These are phyloP conservation scores for Phymatocera aterrima DNA, from an alignment of 2,888 invertebrate species.

Conservation along the genomic window DNA sequence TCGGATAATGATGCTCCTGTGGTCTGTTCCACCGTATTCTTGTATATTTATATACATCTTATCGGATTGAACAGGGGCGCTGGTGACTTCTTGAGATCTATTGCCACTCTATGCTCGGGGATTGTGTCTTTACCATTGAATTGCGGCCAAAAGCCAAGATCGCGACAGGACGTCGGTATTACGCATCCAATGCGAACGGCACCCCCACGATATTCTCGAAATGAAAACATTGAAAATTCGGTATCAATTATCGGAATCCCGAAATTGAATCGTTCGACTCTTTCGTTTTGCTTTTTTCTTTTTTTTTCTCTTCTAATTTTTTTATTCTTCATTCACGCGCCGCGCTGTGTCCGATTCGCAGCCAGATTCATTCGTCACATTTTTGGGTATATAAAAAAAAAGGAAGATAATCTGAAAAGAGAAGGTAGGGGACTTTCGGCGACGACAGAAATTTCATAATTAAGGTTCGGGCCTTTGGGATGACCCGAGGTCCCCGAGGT, in stretches of 20 bases:
- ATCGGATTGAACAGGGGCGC: conserved; percentile 35
- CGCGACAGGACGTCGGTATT: conserved; percentile 29
- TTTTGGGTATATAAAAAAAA: background rate
- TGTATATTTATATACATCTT: conserved; percentile 41
- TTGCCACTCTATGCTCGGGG: conserved; percentile 48
- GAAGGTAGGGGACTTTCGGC: background rate
- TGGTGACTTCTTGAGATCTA: conserved; percentile 49
- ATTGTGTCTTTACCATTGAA: conserved; percentile 55
- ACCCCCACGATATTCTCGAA: background rate
- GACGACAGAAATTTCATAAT: conserved; percentile 43
- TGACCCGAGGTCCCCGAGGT: conserved; percentile 33
- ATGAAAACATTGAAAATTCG: background rate
- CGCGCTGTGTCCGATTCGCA: background rate
- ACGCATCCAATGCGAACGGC: background rate
- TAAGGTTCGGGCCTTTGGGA: conserved; percentile 12
- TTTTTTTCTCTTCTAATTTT: background rate
- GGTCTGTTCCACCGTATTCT: conserved; percentile 10
- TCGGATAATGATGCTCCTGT: conserved; percentile 47
- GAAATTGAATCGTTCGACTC: too few species aligned
- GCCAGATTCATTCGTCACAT: background rate
- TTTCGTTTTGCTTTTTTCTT: too few species aligned
- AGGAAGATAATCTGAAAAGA: background rate
- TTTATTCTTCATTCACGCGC: too few species aligned
- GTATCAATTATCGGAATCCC: background rate
- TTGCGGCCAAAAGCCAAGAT: conserved; percentile 43